Conservation (phyloP, 2,797 vertebrate species). For the Picus viridis region DNA sequence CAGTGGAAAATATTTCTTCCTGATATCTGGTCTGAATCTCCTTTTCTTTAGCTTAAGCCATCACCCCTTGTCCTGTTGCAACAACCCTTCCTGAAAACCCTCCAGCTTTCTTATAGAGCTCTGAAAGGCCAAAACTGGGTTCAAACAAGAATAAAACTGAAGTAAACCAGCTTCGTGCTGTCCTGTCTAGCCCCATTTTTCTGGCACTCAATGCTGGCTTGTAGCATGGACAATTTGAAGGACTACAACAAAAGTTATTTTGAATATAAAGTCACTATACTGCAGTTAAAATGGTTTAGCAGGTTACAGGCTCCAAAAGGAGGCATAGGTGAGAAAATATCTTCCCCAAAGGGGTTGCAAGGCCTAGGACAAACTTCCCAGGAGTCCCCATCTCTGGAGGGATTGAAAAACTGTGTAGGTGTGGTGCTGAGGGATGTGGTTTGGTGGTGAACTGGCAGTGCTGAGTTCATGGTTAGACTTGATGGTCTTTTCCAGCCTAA, state of each 20-base stretch:
- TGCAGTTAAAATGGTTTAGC: not conserved
- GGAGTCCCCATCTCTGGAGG: no score
- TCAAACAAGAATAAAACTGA: not conserved
- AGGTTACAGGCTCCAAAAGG: not conserved
- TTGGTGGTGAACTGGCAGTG: no score
- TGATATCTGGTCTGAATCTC: not conserved
- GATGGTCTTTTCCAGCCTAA: not conserved
- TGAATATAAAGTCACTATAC: not conserved
- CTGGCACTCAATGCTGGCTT: not conserved
- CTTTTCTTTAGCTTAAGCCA: not conserved
- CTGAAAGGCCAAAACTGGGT: not conserved
- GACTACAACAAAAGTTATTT: not conserved
- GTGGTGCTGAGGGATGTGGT: not conserved
- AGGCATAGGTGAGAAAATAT: not conserved
- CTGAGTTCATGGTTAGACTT: no score
- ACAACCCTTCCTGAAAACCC: not conserved
- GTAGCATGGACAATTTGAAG: fast-evolving
- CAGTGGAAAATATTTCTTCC: not conserved
- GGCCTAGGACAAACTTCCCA: no score
- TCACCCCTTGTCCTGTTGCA: not conserved
- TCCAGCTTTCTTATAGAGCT: not conserved
- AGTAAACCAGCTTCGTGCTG: not conserved
- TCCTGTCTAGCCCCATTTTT: not conserved
- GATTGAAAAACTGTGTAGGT: not conserved
- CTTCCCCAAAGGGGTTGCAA: not conserved